These are phyloP conservation scores for Melangyna quadrimaculata DNA, from an alignment of 2,888 invertebrate species.

Conservation along the genomic window DNA sequence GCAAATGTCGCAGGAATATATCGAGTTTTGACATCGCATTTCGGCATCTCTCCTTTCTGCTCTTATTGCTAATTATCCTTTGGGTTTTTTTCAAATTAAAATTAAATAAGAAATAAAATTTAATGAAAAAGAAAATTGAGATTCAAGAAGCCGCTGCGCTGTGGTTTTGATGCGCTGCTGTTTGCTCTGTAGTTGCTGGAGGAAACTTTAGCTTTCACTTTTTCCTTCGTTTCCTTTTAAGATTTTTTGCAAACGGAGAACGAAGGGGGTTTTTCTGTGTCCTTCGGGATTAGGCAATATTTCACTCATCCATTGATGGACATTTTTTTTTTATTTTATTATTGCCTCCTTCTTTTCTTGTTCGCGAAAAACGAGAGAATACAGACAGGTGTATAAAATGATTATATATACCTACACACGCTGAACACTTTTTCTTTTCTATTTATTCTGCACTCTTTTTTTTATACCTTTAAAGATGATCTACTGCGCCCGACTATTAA, in stretches of 20 bases:
- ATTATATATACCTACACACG: conserved; percentile 39
- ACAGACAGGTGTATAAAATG: conserved; percentile 58
- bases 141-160: not conserved
- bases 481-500: conserved; percentile 36
- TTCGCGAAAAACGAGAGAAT: conserved; percentile 62
- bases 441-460: conserved; percentile 25
- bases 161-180: not conserved
- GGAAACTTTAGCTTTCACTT: conserved; percentile 57
- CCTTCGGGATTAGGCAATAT: conserved; percentile 51
- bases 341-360: conserved; percentile 43
- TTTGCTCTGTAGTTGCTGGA: too few species aligned
- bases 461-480: conserved; percentile 21
- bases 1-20: conserved; percentile 99
- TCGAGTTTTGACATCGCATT: conserved; percentile 97
- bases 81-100: conserved; percentile 28
- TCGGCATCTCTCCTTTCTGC: conserved; percentile 86
- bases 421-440: conserved; percentile 46
- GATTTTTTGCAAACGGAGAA: not conserved
- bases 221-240: conserved; percentile 35
- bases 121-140: not conserved
- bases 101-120: conserved; percentile 40
- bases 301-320: conserved; percentile 58
- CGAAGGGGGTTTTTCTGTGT: conserved; percentile 13
- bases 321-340: conserved; percentile 26
- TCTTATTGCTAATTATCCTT: conserved; percentile 61